phyloP scores from a whole-genome alignment of 2,113 vertebrate species.

The Silurus asotus region DNA sequence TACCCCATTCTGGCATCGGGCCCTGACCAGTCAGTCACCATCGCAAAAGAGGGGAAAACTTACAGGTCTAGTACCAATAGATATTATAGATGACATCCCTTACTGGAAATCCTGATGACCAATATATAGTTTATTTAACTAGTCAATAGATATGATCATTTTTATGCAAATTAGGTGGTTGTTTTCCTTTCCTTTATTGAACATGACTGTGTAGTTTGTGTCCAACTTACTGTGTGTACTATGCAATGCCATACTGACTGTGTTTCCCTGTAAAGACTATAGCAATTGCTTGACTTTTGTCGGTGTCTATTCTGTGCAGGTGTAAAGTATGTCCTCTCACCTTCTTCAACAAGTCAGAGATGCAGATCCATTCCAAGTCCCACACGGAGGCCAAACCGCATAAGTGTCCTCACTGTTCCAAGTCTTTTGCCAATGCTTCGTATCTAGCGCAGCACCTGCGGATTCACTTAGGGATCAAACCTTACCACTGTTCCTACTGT shows the following conservation, averaged over 20 bases:
- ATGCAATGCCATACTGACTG: neutral
- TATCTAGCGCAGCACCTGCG: slow-evolving; percentile 98
- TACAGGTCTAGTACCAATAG: slow-evolving; percentile 80
- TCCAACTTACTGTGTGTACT: neutral
- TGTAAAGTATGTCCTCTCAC: slow-evolving; percentile 98
- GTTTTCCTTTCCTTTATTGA: neutral
- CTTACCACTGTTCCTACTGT: slow-evolving; percentile 98
- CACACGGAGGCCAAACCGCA: slow-evolving; percentile 99
- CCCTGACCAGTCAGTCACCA: slow-evolving; percentile 76
- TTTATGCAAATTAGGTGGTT: neutral
- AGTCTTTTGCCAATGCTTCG: slow-evolving; percentile 97
- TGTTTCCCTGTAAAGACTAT: neutral
- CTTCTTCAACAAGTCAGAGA: slow-evolving; percentile 98
- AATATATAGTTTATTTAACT: neutral
- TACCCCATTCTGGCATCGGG: slow-evolving; percentile 92
- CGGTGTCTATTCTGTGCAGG: slow-evolving; percentile 64
- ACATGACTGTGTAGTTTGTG: neutral
- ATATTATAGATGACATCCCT: neutral
- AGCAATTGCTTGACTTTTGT: neutral
- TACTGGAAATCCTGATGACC: neutral
- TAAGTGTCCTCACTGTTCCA: slow-evolving; percentile 99
- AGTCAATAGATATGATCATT: neutral
- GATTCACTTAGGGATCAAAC: slow-evolving; percentile 97
- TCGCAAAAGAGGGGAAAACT: slow-evolving; percentile 95
- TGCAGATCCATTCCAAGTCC: slow-evolving; percentile 99